Base-by-base conservation (phyloP, 2,113 vertebrate genomes). In the Rhegmatorhina hoffmannsi region DNA sequence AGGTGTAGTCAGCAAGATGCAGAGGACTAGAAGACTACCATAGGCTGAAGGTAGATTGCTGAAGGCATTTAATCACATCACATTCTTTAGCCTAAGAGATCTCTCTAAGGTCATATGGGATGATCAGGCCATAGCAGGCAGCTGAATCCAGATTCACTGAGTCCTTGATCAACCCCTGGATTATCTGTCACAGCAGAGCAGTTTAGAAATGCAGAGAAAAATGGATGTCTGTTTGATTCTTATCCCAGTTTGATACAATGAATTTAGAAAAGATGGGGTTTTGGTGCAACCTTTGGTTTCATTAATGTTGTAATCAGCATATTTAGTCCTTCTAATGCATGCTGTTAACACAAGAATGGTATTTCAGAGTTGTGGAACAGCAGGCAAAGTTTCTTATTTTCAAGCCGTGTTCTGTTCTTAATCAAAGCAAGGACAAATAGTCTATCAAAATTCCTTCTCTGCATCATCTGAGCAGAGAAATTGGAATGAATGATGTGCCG, bases 351-450 rank as follows among this genome's bases (percentile, higher is more conserved):
- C 34, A 80, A 47, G 60, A 56, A 63, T 77, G 28, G 28, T 66
- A 31, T 84, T 93, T 89, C 38, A 77, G 68, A 86, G 13, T 43
- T 60, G 44, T 0, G 0, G 78, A 84, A 60, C 5, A 9, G 68
- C 50, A 77, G 34, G 50, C 23, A 70, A 76, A 89, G 66, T 89
- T 83, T 87, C 69, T 74, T 90, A 83, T 93, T 96, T 94, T 95
- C 47, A 84, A 92, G 36, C 21, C 16, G 8, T 93, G 59, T 63
- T 95, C 92, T 88, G 66, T 82, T 95, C 84, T 88, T 88, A 92
- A 96, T 91, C 87, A 91, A 79, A 83, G 72, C 63, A 87, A 93
- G 94, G 93, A 78, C 77, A 91, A 89, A 86, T 72, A 94, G 60
- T 79, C 84, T 38, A 88, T 95, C 92, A 95, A 13, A 92, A 92